Evolutionary conservation across 2,113 vertebrate species (phyloP), one percentile per base, ranked within the genome.

Genomic region (Upupa epops): DNA sequence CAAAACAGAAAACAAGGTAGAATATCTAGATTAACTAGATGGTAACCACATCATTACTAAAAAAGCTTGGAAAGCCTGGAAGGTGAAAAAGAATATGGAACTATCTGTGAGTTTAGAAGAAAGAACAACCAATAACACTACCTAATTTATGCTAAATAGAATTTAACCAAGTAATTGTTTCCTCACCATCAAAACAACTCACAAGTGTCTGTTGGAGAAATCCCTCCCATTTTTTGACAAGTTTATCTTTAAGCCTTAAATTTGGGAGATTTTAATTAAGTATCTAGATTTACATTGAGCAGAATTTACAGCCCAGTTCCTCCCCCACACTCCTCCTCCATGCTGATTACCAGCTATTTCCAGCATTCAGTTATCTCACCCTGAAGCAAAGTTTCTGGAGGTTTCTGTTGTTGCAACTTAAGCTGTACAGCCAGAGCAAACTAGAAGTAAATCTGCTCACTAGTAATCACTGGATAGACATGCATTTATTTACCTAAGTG

Each of bases 261-360:
- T 49, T 56, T 65, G 34, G 42, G 32, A 72, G 63, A 79, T 59
- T 88, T 90, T 90, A 94, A 92, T 96, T 92, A 93, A 88, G 46
- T 59, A 75, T 24, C 87, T 45, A 49, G 63, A 94, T 92, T 82
- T 84, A 91, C 81, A 72, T 61, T 9, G 12, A 92, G 71, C 40
- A 51, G 87, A 96, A 82, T 59, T 75, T 72, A 48, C 4, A 82
- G 74, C 77, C 81, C 70, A 49, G 74, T 72, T 92, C 77, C 63
- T 94, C 86, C 89, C 70, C 68, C 91, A 26, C 74, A 14, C 42
- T 12, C 11, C 85, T 81, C 65, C 88, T 81, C 70, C 94, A 84
- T 31, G 20, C 68, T 86, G 45, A 95, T 90, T 86, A 94, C 24
- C 36, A 58, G 60, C 46, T 61, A 36, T 58, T 84, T 24, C 52